phyloP scores from a whole-genome alignment of 1,140 invertebrate genomes.

The Arctopsyche grandis region DNA sequence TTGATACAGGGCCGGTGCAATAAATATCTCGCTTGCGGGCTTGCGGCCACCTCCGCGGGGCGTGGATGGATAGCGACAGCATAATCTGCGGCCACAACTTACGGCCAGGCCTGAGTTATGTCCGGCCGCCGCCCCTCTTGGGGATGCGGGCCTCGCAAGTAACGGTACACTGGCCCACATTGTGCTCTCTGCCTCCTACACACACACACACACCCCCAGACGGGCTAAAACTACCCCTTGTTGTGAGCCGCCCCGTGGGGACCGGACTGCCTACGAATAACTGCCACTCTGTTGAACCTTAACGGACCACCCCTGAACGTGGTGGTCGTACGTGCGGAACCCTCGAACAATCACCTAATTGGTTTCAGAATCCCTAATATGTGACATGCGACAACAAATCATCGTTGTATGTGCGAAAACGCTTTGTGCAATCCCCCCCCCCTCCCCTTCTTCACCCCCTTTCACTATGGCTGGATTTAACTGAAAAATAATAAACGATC shows the following conservation, averaged over 20 bases:
- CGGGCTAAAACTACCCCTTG: too few species aligned
- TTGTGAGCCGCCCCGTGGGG: background rate
- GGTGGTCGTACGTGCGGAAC: background rate
- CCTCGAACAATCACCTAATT: slow-evolving; percentile 20
- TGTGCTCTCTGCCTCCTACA: background rate
- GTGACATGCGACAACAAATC: background rate
- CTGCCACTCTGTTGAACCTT: slow-evolving; percentile 8
- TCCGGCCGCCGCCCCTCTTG: slow-evolving; percentile 47
- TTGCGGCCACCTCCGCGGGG: slow-evolving; percentile 9
- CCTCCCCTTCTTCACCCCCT: background rate
- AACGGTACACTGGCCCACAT: slow-evolving; percentile 4
- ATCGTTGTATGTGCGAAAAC: too few species aligned
- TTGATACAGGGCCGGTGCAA: background rate
- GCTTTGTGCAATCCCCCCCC: background rate
- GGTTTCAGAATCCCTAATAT: background rate
- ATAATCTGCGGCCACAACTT: slow-evolving; percentile 50
- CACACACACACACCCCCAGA: background rate
- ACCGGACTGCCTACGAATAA: background rate
- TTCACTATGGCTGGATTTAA: too few species aligned
- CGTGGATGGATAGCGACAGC: slow-evolving; percentile 50
- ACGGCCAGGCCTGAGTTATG: slow-evolving; percentile 47
- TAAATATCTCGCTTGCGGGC: background rate
- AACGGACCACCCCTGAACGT: background rate
- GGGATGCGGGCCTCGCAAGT: slow-evolving; percentile 35
- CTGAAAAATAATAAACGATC: too few species aligned